These are phyloP conservation scores for Amblyopsis rosae DNA, from an alignment of 2,113 vertebrate genomes.

Conservation along the genomic window DNA sequence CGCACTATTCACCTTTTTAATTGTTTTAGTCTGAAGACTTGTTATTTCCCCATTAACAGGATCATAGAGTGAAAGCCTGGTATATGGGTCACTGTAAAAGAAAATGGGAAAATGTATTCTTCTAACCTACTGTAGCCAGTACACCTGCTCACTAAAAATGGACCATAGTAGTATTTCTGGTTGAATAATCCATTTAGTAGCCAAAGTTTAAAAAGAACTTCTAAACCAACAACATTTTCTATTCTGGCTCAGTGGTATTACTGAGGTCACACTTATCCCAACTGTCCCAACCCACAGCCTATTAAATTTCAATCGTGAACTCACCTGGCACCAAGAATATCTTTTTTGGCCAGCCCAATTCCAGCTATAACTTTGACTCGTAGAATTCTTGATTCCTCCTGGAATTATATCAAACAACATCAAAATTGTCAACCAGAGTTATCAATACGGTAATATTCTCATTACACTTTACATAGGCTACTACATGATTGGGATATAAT, in stretches of 20 bases:
- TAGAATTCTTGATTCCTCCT: constrained; percentile 85
- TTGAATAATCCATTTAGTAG: no score
- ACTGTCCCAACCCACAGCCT: background rate
- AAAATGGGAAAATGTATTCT: background rate
- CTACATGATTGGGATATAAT: no score
- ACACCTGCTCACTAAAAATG: no score
- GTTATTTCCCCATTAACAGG: constrained; percentile 84
- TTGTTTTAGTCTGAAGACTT: constrained; percentile 92
- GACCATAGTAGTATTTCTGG: no score
- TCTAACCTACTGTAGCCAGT: no score
- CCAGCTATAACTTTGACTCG: constrained; percentile 90
- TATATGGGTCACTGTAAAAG: constrained; percentile 88
- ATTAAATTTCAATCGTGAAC: constrained; percentile 24
- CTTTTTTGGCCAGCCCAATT: constrained; percentile 94
- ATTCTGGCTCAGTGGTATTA: no score
- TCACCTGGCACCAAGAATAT: constrained; percentile 95
- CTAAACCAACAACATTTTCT: no score
- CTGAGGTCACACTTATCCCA: background rate
- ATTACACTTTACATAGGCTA: background rate
- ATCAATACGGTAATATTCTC: background rate
- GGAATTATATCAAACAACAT: constrained; percentile 39
- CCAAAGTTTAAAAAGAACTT: no score
- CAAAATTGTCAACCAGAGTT: background rate
- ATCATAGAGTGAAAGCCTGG: constrained; percentile 90
- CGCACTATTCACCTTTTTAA: constrained; percentile 85